phyloP scores from a whole-genome alignment of 2,113 vertebrate species.

The Phainopepla nitens region DNA sequence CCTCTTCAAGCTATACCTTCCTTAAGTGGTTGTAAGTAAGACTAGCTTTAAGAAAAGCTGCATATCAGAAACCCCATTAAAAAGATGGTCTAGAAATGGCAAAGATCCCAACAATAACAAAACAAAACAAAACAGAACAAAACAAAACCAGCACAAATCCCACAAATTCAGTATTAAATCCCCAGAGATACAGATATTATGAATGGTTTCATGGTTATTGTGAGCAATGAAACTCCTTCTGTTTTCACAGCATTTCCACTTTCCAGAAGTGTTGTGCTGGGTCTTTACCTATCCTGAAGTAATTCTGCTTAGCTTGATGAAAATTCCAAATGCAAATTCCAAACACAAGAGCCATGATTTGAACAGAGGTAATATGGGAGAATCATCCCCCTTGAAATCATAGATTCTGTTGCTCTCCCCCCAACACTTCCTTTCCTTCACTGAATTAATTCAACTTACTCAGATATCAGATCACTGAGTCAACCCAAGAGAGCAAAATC shows the following conservation, averaged over 20 bases:
- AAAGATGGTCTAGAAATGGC: accelerated
- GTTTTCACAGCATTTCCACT: neutral
- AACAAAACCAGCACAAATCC: neutral
- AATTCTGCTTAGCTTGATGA: neutral
- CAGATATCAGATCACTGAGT: neutral
- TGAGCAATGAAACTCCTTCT: neutral
- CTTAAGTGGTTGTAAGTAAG: neutral
- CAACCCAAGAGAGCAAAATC: neutral
- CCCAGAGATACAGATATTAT: neutral
- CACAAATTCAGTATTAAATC: neutral
- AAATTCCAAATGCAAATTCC: neutral
- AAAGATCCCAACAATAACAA: neutral
- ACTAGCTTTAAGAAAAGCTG: neutral
- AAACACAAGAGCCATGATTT: neutral
- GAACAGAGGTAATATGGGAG: neutral
- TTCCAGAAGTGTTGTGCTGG: neutral
- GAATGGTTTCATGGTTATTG: neutral
- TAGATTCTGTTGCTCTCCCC: neutral
- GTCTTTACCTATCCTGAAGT: neutral
- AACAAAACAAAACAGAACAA: neutral
- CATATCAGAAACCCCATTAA: neutral
- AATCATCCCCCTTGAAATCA: neutral
- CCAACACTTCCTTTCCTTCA: accelerated
- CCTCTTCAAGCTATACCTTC: neutral
- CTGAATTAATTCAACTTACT: neutral